Evolutionary conservation across 2,888 invertebrate genomes (phyloP).

Genomic region (Tillus elongatus): DNA sequence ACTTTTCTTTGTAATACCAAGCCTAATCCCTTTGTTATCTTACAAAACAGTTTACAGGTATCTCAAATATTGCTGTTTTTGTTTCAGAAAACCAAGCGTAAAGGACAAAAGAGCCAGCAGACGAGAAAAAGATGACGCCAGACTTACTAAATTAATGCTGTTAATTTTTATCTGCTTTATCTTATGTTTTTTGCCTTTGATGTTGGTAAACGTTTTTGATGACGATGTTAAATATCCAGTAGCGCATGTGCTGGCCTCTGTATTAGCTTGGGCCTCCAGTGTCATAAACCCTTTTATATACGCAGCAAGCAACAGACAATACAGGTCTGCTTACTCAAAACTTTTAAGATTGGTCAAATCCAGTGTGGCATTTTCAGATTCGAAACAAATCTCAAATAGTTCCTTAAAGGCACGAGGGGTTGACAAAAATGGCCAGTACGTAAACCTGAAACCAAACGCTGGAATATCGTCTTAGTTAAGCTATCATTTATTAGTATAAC

Average conservation of each 20-base stretch:
- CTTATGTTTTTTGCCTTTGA: conserved; percentile 76
- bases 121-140: conserved; percentile 60
- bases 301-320: conserved; percentile 80
- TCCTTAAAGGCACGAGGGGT: conserved; percentile 22
- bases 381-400: conserved; percentile 27
- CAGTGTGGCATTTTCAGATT: conserved; percentile 32
- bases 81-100: conserved; percentile 27
- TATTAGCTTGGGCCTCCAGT: conserved; percentile 83
- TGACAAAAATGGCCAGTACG: conserved; percentile 26
- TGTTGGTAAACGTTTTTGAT: conserved; percentile 81
- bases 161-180: conserved; percentile 81
- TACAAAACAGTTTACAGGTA: too few species aligned
- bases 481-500: too few species aligned
- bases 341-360: conserved; percentile 40
- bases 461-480: too few species aligned
- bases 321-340: conserved; percentile 54
- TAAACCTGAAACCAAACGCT: too few species aligned
- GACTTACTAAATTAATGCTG: conserved; percentile 78
- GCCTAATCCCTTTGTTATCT: too few species aligned
- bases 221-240: conserved; percentile 65
- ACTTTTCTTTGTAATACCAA: too few species aligned
- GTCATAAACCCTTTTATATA: conserved; percentile 87
- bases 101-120: conserved; percentile 28
- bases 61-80: conserved; percentile 10
- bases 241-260: conserved; percentile 73